Evolutionary conservation across 2,113 vertebrate species (phyloP).

Genomic region (Leptodactylus fuscus): DNA sequence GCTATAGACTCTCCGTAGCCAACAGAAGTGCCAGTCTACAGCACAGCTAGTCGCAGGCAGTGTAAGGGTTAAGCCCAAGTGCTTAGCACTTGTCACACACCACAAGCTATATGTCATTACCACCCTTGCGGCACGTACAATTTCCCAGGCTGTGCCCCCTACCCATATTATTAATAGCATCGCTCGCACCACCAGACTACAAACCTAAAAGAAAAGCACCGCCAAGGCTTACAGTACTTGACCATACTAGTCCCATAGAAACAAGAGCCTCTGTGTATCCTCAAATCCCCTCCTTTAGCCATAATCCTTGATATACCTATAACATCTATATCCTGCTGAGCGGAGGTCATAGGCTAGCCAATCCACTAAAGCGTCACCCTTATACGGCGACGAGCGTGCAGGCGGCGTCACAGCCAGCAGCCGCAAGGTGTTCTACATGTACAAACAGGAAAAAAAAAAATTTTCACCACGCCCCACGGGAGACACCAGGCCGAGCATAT

Average conservation of each 20-base stretch:
- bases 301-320: background rate
- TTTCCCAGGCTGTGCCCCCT: background rate
- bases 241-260: no score
- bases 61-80: background rate
- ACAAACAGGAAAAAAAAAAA: conserved; percentile 34
- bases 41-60: no score
- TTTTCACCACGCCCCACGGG: conserved; percentile 25
- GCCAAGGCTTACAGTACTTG: no score
- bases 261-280: conserved; percentile 3
- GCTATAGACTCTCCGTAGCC: background rate
- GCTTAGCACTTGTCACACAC: background rate
- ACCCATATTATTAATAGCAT: background rate
- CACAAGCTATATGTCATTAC: conserved; percentile 30
- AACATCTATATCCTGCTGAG: conserved; percentile 5
- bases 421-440: conserved; percentile 10
- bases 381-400: background rate
- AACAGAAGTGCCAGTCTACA: background rate
- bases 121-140: background rate
- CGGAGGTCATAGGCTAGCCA: background rate
- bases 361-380: background rate
- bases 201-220: no score
- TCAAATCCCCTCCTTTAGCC: conserved; percentile 28
- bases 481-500: background rate
- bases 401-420: background rate
- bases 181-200: background rate